Conservation (phyloP, 2,797 vertebrate genomes). For the Myiothlypis chrysogaster region DNA sequence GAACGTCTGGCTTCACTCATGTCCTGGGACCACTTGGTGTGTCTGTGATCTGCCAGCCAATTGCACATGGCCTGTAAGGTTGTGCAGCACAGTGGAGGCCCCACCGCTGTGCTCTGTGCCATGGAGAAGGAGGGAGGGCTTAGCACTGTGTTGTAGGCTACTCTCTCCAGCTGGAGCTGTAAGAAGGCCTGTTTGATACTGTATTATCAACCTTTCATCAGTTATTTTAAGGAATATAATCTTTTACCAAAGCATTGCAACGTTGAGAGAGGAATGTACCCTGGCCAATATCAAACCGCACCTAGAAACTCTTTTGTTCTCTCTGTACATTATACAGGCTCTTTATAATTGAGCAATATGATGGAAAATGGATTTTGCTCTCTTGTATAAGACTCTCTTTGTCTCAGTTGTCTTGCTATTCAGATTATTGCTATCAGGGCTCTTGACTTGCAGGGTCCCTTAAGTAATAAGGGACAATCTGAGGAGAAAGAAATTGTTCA, state of each 20-base stretch:
- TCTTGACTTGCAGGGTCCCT: neutral
- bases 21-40: neutral
- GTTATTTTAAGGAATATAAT: neutral
- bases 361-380: neutral
- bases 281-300: neutral
- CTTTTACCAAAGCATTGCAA: neutral
- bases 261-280: accelerated
- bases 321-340: neutral
- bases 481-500: neutral
- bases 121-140: neutral
- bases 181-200: neutral
- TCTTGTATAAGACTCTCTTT: neutral
- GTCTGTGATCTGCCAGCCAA: neutral
- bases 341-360: neutral
- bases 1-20: accelerated
- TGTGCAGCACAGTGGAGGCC: neutral
- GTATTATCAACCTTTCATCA: neutral
- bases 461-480: neutral
- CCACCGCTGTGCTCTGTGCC: neutral
- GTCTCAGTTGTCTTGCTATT: neutral
- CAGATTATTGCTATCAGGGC: neutral
- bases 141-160: neutral
- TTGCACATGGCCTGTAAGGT: neutral
- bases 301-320: neutral
- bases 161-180: neutral